These are phyloP conservation scores for Popillia japonica DNA, from an alignment of 1,140 invertebrate genomes.

Conservation along the genomic window DNA sequence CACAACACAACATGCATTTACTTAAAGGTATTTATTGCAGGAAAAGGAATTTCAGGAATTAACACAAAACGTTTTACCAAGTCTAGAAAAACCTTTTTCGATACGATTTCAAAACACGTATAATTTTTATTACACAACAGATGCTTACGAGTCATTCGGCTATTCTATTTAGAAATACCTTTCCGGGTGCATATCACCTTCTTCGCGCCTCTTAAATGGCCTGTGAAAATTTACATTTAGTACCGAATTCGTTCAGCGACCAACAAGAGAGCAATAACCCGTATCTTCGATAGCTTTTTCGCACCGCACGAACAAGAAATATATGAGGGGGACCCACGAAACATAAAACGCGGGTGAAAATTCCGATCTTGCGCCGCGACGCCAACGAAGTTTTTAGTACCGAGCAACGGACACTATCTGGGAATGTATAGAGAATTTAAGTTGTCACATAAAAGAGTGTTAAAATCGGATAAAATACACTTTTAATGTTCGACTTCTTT, in stretches of 20 bases:
- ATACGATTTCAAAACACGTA: slow-evolving; percentile 14
- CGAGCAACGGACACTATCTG: not conserved
- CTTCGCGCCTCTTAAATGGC: slow-evolving; percentile 28
- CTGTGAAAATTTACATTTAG: slow-evolving; percentile 30
- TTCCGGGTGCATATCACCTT: not conserved
- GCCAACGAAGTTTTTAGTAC: slow-evolving; percentile 24
- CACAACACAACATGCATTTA: no score
- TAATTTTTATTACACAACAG: slow-evolving; percentile 15
- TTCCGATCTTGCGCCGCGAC: not conserved
- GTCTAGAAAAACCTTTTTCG: not conserved
- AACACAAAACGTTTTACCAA: not conserved
- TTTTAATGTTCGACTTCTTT: slow-evolving; percentile 6
- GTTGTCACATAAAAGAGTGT: slow-evolving; percentile 40
- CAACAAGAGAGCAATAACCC: slow-evolving; percentile 22
- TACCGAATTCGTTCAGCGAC: slow-evolving; percentile 4
- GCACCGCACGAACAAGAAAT: slow-evolving; percentile 10
- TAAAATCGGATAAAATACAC: slow-evolving; percentile 39
- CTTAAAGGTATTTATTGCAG: no score
- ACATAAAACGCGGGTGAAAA: slow-evolving; percentile 17
- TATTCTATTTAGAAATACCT: slow-evolving; percentile 31
- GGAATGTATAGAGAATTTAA: slow-evolving; percentile 35
- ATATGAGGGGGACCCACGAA: not conserved
- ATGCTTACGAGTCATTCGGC: not conserved
- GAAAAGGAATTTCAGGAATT: no score
- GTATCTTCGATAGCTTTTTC: slow-evolving; percentile 15